Conservation (phyloP, 2,797 vertebrate genomes). For the Sphenodon punctatus region DNA sequence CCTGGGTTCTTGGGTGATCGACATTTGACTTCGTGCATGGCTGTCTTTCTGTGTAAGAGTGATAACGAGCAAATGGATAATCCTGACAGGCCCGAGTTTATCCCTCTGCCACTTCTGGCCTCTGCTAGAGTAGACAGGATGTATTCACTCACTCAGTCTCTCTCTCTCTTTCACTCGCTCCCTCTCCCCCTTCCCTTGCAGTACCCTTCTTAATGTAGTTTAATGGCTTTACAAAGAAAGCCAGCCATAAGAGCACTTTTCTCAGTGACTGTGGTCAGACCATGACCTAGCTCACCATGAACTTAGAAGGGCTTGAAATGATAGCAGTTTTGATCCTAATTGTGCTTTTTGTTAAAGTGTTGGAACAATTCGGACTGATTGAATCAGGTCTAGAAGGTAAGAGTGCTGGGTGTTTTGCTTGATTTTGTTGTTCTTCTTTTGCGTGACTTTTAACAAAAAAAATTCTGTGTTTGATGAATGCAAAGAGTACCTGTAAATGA, state of each 20-base stretch:
- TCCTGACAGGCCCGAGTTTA: slow-evolving; percentile 56
- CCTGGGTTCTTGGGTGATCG: slow-evolving; percentile 38
- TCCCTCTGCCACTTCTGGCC: slow-evolving; percentile 65
- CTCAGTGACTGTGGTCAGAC: slow-evolving; percentile 77
- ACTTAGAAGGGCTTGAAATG: slow-evolving; percentile 98
- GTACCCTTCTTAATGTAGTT: slow-evolving; percentile 81
- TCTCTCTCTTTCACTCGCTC: slow-evolving; percentile 49
- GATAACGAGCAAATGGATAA: slow-evolving; percentile 62
- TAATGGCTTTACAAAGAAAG: slow-evolving; percentile 81
- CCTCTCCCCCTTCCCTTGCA: slow-evolving; percentile 70
- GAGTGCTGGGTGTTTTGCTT: slow-evolving; percentile 72
- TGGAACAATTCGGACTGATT: slow-evolving; percentile 97
- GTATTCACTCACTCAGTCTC: slow-evolving; percentile 39
- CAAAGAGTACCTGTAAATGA: slow-evolving; percentile 24
- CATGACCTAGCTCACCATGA: slow-evolving; percentile 91
- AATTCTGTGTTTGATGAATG: no score
- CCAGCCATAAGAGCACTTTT: slow-evolving; percentile 68
- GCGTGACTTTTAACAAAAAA: no score
- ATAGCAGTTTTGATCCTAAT: slow-evolving; percentile 93
- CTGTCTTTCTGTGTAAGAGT: slow-evolving; percentile 45
- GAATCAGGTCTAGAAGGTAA: slow-evolving; percentile 93
- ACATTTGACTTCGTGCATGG: slow-evolving; percentile 45
- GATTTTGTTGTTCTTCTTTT: no score
- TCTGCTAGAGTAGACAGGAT: slow-evolving; percentile 56
- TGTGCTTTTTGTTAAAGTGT: slow-evolving; percentile 94